These are phyloP conservation scores for Paraescarpia echinospica DNA, from an alignment of 1,140 invertebrate species.

Conservation along the genomic window DNA sequence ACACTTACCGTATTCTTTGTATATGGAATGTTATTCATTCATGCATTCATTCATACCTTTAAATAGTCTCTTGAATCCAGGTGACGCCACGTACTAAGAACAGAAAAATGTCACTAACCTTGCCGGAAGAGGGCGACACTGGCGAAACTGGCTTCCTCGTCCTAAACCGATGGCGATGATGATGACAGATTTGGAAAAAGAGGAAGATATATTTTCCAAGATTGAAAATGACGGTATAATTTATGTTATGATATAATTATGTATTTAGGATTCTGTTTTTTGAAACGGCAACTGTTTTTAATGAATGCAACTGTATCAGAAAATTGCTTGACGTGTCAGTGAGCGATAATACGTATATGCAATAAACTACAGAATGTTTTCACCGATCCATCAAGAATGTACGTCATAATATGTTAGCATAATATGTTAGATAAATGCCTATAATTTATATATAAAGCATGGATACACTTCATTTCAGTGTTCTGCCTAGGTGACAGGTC, in stretches of 20 bases:
- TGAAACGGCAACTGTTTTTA: background rate
- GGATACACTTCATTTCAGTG: too few relatives aligned
- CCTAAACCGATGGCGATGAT: background rate
- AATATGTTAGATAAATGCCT: too few relatives aligned
- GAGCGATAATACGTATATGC: background rate
- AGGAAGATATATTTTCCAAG: background rate
- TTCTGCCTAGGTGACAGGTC: too few relatives aligned
- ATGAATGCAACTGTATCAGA: background rate
- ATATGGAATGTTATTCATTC: too few relatives aligned
- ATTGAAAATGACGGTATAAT: background rate
- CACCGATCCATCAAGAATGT: background rate
- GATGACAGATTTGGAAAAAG: background rate
- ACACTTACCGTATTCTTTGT: too few relatives aligned
- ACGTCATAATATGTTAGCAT: background rate
- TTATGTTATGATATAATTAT: background rate
- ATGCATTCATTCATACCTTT: too few relatives aligned
- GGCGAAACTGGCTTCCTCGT: background rate
- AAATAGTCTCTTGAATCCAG: background rate
- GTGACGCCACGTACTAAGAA: background rate
- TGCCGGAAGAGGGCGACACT: background rate
- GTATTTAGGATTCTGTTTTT: background rate
- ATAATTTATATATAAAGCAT: too few relatives aligned
- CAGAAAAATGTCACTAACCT: background rate
- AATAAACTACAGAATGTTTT: background rate
- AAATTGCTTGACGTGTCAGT: background rate